Evolutionary conservation across 2,888 invertebrate genomes (phyloP).

Genomic region (Thalpophila matura): DNA sequence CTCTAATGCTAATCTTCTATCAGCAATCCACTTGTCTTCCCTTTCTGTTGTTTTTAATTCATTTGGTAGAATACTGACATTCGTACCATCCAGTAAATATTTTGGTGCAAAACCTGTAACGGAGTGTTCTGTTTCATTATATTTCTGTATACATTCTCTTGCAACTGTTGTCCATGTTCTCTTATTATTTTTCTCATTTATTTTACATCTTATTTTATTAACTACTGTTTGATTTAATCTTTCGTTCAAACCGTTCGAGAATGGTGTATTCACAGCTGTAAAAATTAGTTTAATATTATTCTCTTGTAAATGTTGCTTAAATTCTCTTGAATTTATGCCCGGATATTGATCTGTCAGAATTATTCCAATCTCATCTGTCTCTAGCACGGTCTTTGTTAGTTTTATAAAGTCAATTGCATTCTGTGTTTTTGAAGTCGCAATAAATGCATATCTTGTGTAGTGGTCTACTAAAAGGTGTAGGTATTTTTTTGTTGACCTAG

Average conservation of each 20-base stretch:
- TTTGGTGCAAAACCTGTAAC: too few species aligned
- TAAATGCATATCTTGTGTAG: slow-evolving; percentile 54
- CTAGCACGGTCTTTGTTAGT: background rate
- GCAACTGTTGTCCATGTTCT: too few species aligned
- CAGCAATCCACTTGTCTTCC: too few species aligned
- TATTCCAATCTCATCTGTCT: slow-evolving; percentile 29
- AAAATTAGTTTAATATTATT: background rate
- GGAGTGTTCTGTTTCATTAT: too few species aligned
- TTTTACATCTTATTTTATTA: background rate
- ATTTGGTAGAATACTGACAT: too few species aligned
- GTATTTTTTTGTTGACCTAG: slow-evolving; percentile 58
- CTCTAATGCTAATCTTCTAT: too few species aligned
- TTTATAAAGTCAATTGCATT: slow-evolving; percentile 1
- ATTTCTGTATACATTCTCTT: too few species aligned
- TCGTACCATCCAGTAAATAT: too few species aligned
- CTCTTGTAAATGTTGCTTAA: background rate
- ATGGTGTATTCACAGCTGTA: slow-evolving; percentile 6
- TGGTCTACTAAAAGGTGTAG: slow-evolving; percentile 55
- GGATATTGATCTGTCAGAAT: slow-evolving; percentile 57
- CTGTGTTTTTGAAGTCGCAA: slow-evolving; percentile 57
- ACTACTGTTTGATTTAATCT: slow-evolving; percentile 2
- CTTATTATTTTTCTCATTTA: too few species aligned
- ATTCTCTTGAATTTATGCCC: background rate
- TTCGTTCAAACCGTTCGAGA: background rate
- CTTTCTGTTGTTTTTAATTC: too few species aligned